phyloP scores from a whole-genome alignment of 2,113 vertebrate genomes.

The Halichoeres trimaculatus region DNA sequence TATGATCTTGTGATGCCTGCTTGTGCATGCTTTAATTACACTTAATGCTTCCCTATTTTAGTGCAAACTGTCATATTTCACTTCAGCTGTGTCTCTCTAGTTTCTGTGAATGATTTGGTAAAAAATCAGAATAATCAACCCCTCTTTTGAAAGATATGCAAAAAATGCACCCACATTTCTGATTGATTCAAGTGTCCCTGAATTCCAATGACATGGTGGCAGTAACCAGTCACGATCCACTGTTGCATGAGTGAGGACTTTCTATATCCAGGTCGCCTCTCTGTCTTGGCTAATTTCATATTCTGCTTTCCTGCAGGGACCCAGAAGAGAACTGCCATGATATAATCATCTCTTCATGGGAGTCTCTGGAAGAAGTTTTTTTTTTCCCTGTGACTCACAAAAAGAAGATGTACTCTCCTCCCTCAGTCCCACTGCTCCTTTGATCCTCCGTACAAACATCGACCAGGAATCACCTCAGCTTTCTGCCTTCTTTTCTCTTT shows the following conservation, averaged over 20 bases:
- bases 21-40: slow-evolving; percentile 68
- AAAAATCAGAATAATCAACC: slow-evolving; percentile 5
- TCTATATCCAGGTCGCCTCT: slow-evolving; percentile 38
- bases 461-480: slow-evolving; percentile 46
- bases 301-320: slow-evolving; percentile 72
- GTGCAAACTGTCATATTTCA: slow-evolving; percentile 24
- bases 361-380: slow-evolving; percentile 50
- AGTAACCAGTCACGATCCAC: slow-evolving; percentile 79
- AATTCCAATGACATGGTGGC: slow-evolving; percentile 45
- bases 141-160: not conserved
- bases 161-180: not conserved
- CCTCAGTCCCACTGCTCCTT: slow-evolving; percentile 1
- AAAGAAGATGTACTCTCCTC: slow-evolving; percentile 58
- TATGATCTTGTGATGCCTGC: slow-evolving; percentile 54
- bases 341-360: slow-evolving; percentile 65
- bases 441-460: slow-evolving; percentile 18
- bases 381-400: slow-evolving; percentile 57
- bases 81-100: slow-evolving; percentile 14
- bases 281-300: slow-evolving; percentile 48
- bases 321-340: slow-evolving; percentile 83
- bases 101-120: slow-evolving; percentile 9
- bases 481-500: slow-evolving; percentile 44
- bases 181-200: slow-evolving; percentile 8
- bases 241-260: slow-evolving; percentile 77
- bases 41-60: slow-evolving; percentile 18